phyloP scores from a whole-genome alignment of 2,888 invertebrate genomes.

The Nomada ferruginata region DNA sequence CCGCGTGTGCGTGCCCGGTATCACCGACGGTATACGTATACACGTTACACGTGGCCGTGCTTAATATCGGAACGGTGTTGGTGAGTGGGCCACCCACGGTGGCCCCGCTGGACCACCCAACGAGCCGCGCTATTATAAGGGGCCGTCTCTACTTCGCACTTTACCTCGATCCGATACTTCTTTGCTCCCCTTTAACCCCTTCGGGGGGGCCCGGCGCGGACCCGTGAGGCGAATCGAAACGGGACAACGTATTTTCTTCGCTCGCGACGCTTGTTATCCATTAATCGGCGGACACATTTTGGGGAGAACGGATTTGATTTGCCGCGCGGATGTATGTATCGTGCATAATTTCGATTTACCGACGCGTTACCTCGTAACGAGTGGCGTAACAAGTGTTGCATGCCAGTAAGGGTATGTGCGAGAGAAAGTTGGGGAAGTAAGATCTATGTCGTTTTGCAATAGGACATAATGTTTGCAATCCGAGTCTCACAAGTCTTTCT shows the following conservation, averaged over 20 bases:
- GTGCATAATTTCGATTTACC: no score
- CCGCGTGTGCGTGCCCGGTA: slow-evolving; percentile 64
- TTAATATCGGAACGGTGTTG: slow-evolving; percentile 82
- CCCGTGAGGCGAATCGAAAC: slow-evolving; percentile 37
- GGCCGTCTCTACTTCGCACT: slow-evolving; percentile 80
- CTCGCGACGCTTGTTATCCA: slow-evolving; percentile 23
- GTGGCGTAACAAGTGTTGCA: no score
- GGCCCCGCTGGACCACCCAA: slow-evolving; percentile 81
- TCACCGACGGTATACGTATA: slow-evolving; percentile 54
- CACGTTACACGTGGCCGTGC: slow-evolving; percentile 67
- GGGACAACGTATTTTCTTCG: slow-evolving; percentile 8
- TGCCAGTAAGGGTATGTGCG: no score
- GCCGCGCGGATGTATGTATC: neutral
- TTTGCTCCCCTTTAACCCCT: slow-evolving; percentile 71
- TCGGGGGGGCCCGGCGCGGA: slow-evolving; percentile 40
- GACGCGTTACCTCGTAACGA: no score
- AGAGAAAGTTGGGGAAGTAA: no score
- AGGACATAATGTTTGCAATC: no score
- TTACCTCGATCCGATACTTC: slow-evolving; percentile 76
- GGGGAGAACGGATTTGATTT: neutral
- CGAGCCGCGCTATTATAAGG: slow-evolving; percentile 79
- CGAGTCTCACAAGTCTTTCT: no score
- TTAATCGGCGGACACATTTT: slow-evolving; percentile 12
- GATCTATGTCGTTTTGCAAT: no score
- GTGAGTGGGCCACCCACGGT: slow-evolving; percentile 82